Evolutionary conservation across 2,797 vertebrate species (phyloP), one percentile per base, ranked within the genome.

Genomic region (Sebastes hopkinsi): DNA sequence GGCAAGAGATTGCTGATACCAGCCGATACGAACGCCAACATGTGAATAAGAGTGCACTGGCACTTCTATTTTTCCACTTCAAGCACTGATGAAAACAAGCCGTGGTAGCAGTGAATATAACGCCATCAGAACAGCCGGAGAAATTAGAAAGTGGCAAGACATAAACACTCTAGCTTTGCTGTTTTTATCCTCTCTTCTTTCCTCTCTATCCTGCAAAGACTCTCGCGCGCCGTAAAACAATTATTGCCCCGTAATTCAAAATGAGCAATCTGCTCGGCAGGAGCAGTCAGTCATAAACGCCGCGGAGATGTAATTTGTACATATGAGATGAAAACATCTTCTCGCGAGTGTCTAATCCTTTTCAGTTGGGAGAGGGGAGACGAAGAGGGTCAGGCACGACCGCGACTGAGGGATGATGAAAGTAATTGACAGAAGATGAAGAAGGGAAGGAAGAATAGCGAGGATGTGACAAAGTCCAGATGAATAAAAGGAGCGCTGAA

Each of bases 201-300:
- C 20, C 76, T 76, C 30, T 80, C 36, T 22, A 50, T 74, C 1
- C 75, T 50, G 4, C 59, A 79, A 77, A 81, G 68, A 74, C 66
- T 79, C 67, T 72, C 64, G 71, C 74, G 83, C 29, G 56, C 86
- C 71, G 83, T 86, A 75, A 85, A 87, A 80, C 70, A 88, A 83
- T 88, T 82, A 90, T 82, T 75, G 77, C 73, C 75, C 75, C 55
- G 60, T 86, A 78, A 91, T 90, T 89, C 46, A 73, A 81, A 74
- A 79, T 72, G 75, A 84, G 75, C 75, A 66, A 65, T 75, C 25
- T 67, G 67, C 64, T 75, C 23, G 54, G 38, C 46, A 61, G 68
- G 56, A 77, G 72, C 67, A n/a, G 67, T 61, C 74, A 12, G 59
- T 78, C 84, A 78, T 88, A 79, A 87, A 84, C 29, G 7, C 67